Percentiles rank a stretch among this genome's conserved stretches.
These are phyloP conservation scores for Pasiphila rectangulata DNA, from an alignment of 2,888 invertebrate genomes.

Conservation along the genomic window DNA sequence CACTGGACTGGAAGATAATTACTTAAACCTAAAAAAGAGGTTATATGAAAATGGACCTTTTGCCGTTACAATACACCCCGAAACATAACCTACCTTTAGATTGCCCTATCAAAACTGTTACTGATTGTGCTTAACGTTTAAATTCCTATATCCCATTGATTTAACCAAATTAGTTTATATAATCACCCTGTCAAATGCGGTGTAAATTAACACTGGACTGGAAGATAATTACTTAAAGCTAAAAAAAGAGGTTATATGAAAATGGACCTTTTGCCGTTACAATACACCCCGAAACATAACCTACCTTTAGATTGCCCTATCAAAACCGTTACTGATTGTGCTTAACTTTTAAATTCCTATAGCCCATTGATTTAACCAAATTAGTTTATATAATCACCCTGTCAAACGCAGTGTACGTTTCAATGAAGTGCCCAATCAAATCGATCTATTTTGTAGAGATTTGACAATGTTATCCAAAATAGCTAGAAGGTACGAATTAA, in stretches of 20 bases:
- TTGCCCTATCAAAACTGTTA: not conserved
- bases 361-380: not conserved
- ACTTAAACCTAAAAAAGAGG: not conserved
- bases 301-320: not conserved
- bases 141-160: not conserved
- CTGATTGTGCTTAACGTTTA: not conserved
- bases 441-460: not conserved
- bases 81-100: not conserved
- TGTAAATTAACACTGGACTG: conserved; percentile 5
- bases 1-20: conserved; percentile 10
- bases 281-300: conserved; percentile 2
- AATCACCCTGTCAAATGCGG: not conserved
- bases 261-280: conserved; percentile 5
- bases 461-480: not conserved
- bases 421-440: not conserved
- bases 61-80: not conserved
- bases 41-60: conserved; percentile 7
- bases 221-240: conserved; percentile 5
- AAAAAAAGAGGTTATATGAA: not conserved
- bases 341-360: not conserved
- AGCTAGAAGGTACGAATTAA: too few relatives aligned
- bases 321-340: conserved; percentile 2
- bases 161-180: not conserved
- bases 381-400: not conserved
- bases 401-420: not conserved